A percentile compares a stretch with the other conserved stretches of the same genome.
These are phyloP conservation scores for Erebia ligea DNA, from an alignment of 2,888 invertebrate genomes.

Conservation along the genomic window DNA sequence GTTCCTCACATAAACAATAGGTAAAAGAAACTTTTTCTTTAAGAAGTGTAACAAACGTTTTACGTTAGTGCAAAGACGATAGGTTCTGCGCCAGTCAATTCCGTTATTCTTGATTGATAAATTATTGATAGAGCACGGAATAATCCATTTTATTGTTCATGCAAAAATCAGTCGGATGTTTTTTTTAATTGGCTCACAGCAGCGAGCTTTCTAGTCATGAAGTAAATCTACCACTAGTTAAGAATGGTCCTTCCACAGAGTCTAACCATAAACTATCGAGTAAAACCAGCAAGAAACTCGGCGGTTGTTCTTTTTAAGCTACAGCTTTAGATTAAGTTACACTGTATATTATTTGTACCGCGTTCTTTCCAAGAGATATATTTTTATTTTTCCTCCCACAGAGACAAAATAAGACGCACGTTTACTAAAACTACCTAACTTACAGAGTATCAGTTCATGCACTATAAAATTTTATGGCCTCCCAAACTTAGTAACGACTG, in stretches of 20 bases:
- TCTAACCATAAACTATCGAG: no score
- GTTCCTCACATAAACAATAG: neutral
- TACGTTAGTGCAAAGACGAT: neutral
- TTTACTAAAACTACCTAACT: conserved; percentile 19
- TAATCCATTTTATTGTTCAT: no score
- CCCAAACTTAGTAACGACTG: conserved; percentile 41
- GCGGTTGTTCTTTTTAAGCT: no score
- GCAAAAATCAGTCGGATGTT: no score
- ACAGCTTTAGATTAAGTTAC: neutral
- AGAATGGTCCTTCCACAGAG: no score
- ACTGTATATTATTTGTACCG: neutral
- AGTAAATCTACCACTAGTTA: no score
- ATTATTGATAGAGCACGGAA: no score
- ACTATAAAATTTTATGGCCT: conserved; percentile 43
- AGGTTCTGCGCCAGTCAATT: neutral
- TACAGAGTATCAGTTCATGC: conserved; percentile 31
- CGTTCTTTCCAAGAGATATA: neutral
- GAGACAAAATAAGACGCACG: conserved; percentile 23
- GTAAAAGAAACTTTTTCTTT: neutral
- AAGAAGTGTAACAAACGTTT: neutral
- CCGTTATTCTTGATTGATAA: no score
- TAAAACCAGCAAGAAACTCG: no score
- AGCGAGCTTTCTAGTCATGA: no score
- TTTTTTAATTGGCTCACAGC: no score
- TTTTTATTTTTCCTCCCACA: conserved; percentile 10